phyloP scores from a whole-genome alignment of 2,888 invertebrate species.

The Tenthredo amoena region DNA sequence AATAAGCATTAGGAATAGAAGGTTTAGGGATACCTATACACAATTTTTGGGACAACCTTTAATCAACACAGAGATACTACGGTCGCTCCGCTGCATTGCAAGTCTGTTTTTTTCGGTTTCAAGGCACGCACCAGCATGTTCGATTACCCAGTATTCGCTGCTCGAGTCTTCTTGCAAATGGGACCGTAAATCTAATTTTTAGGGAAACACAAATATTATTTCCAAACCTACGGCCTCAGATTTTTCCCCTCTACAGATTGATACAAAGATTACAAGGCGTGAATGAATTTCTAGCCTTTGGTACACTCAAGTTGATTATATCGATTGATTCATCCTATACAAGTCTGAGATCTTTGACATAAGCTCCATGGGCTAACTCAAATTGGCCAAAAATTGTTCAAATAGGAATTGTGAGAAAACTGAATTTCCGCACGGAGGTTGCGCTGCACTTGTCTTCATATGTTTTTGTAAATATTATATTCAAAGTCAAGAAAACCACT shows the following conservation, averaged over 20 bases:
- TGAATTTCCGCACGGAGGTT: background rate
- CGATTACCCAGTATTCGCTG: constrained; percentile 43
- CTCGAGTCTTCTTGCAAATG: constrained; percentile 37
- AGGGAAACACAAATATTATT: constrained; percentile 49
- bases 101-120: constrained; percentile 43
- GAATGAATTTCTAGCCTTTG: background rate
- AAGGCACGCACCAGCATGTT: constrained; percentile 38
- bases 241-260: background rate
- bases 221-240: constrained; percentile 4
- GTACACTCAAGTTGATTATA: background rate
- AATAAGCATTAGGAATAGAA: constrained; percentile 41
- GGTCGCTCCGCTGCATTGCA: constrained; percentile 18
- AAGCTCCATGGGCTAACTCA: background rate
- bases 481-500: background rate
- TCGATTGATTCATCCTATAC: background rate
- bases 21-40: constrained; percentile 32
- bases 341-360: background rate
- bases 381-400: background rate
- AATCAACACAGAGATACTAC: constrained; percentile 42
- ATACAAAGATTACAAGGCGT: background rate
- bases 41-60: constrained; percentile 36
- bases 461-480: background rate
- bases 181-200: constrained; percentile 43
- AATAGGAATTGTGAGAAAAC: background rate
- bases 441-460: background rate